Evolutionary conservation across 2,113 vertebrate species (phyloP).

Genomic region (Asarcornis scutulata): DNA sequence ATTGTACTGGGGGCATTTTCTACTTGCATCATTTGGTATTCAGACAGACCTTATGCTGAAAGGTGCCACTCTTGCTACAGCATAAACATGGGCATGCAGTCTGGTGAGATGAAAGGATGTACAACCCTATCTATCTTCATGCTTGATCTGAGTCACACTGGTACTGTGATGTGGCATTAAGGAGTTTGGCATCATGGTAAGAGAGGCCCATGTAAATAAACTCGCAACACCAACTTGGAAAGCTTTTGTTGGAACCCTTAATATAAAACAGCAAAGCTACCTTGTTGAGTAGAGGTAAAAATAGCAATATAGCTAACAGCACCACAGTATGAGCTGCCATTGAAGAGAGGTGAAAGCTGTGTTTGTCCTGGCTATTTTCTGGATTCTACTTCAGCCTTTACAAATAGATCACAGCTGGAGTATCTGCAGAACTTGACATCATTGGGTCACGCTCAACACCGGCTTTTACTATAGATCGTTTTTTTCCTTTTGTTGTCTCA

Average conservation of each 20-base stretch:
- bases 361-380: not conserved
- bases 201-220: not conserved
- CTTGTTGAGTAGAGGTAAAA: not conserved
- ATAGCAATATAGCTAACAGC: not conserved
- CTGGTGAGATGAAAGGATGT: not conserved
- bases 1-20: not conserved
- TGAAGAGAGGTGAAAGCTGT: not conserved
- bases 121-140: not conserved
- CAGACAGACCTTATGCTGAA: not conserved
- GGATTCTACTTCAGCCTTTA: constrained; percentile 7
- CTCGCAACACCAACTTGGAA: not conserved
- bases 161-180: not conserved
- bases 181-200: not conserved
- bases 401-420: constrained; percentile 34
- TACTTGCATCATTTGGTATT: not conserved
- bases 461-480: not conserved
- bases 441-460: not conserved
- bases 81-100: not conserved
- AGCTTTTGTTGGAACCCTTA: not conserved
- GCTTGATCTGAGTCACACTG: not conserved
- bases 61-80: not conserved
- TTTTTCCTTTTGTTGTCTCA: constrained; percentile 24
- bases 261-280: not conserved
- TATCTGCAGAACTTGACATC: not conserved
- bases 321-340: not conserved